Conservation (phyloP, 2,113 vertebrate genomes). For the Edolisoma coerulescens region DNA sequence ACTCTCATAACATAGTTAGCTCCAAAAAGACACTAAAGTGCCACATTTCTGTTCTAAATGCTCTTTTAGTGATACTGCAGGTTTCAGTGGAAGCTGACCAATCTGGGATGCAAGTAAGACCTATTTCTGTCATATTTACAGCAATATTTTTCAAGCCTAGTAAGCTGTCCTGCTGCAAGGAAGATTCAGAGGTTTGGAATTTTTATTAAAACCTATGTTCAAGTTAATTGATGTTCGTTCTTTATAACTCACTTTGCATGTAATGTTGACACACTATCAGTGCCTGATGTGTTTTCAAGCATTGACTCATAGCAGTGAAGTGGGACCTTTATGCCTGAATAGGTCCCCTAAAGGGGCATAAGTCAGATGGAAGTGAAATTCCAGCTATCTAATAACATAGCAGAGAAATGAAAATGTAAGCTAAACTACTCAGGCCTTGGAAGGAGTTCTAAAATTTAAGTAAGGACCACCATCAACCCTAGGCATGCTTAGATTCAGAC, state of each 20-base stretch:
- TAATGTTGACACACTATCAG: background rate
- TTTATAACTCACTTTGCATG: background rate
- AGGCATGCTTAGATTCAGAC: background rate
- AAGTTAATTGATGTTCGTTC: background rate
- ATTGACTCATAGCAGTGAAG: background rate
- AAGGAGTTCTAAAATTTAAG: background rate
- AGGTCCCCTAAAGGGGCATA: background rate
- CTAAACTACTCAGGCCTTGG: background rate
- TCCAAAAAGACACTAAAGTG: background rate
- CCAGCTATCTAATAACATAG: background rate
- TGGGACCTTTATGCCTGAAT: background rate
- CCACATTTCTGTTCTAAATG: background rate
- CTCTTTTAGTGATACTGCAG: background rate
- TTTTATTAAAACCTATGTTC: background rate
- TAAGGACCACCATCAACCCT: background rate
- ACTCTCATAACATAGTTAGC: background rate
- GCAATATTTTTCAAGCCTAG: background rate
- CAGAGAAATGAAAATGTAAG: background rate
- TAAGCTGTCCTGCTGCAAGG: background rate
- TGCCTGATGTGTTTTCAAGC: background rate
- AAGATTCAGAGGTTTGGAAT: background rate
- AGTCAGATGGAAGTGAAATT: constrained; percentile 9
- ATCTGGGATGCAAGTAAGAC: background rate
- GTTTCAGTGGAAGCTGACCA: background rate
- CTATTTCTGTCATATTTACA: background rate